Base-by-base conservation (phyloP, 2,888 invertebrate species). In the Priocnemis perturbator region DNA sequence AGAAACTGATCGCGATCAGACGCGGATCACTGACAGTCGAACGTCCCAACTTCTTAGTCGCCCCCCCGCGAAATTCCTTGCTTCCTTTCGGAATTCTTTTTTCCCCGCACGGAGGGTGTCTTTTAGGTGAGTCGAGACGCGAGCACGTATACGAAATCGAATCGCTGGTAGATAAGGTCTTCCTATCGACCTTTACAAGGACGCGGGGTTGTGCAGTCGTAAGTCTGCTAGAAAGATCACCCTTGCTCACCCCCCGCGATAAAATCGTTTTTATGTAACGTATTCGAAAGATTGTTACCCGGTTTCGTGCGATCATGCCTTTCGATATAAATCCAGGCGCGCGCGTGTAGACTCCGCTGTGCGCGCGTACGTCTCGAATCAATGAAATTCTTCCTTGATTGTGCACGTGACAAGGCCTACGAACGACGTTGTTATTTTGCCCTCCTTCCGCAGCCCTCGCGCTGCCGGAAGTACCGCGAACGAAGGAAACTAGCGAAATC, bases 91-190 rank as follows among this genome's bases (percentile, higher is more conserved):
- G 47, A n/a, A 1, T 11, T 50, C 17, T 50, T n/a, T n/a, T 50
- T 50, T n/a, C n/a, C n/a, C 19, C 9, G 19, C 5, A 50, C 3
- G 11, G 19, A 17, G 50, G n/a, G 5, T 58, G 56, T 37, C 50
- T 26, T 56, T n/a, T 9, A n/a, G 47, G 15, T 21, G 61, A 64
- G 56, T 47, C 21, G 26, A 45, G 57, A 50, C 56, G 65, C 23
- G 50, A 60, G 56, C 64, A 64, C 64, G 60, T 61, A 50, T 60
- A 65, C 56, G 50, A 65, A 69, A 69, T 65, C 61, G 65, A 52
- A 65, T 60, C 50, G 61, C 23, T 45, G 19, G 57, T 30, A 57
- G 64, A 69, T 61, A 64, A 64, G 30, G 52, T 21, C 59, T 21
- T 48, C 67, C 50, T 48, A 44, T 62, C 67, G 37, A 48, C 19